These are phyloP conservation scores for Dendropsophus ebraccatus DNA, from an alignment of 2,113 vertebrate species.

Conservation along the genomic window DNA sequence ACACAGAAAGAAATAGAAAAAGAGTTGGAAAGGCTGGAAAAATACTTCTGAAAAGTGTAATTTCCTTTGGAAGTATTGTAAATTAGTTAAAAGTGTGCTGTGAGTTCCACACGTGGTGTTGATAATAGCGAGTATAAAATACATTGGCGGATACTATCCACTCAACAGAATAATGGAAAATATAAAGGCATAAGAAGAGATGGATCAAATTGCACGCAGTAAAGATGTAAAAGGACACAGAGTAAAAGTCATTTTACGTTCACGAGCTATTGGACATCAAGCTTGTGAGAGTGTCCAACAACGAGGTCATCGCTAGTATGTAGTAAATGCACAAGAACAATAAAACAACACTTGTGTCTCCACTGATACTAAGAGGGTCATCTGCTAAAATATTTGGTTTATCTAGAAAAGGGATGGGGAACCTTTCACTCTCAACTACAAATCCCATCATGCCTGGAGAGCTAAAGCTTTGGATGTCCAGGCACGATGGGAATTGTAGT, in stretches of 20 bases:
- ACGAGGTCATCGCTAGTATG: not conserved
- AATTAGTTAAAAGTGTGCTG: not conserved
- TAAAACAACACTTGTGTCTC: not conserved
- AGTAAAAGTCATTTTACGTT: not conserved
- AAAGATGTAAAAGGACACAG: not conserved
- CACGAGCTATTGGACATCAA: not conserved
- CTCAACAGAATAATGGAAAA: not conserved
- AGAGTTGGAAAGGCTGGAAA: not conserved
- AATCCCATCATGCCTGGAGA: too few species aligned
- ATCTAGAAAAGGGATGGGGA: too few species aligned
- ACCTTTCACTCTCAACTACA: too few species aligned
- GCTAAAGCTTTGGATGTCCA: too few species aligned
- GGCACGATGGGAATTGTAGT: too few species aligned
- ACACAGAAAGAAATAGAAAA: not conserved
- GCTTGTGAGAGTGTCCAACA: not conserved
- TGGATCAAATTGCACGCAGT: not conserved
- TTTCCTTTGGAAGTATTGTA: constrained; percentile 4
- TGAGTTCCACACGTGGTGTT: constrained; percentile 13
- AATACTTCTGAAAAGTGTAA: constrained; percentile 19
- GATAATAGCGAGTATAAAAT: constrained; percentile 9
- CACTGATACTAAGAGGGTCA: not conserved
- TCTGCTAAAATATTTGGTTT: too few species aligned
- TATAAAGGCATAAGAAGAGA: not conserved
- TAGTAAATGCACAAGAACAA: not conserved
- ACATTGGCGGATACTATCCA: not conserved